phyloP scores from a whole-genome alignment of 2,888 invertebrate genomes.

The Xestoiulus laeticollis region DNA sequence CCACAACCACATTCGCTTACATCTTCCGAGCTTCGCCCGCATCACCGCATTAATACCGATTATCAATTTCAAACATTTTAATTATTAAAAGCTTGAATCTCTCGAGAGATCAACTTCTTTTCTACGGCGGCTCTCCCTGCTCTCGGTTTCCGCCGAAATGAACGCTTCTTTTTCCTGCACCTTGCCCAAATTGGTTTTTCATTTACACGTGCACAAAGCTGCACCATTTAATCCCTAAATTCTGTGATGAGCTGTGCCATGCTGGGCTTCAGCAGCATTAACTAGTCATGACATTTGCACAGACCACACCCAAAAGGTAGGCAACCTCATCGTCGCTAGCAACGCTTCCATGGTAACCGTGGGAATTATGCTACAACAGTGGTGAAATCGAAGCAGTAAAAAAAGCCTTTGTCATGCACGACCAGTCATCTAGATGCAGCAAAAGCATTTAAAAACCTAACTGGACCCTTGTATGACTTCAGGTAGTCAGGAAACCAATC shows the following conservation, averaged over 20 bases:
- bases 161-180: neutral
- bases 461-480: neutral
- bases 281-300: constrained; percentile 34
- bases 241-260: neutral
- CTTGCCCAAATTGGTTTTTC: constrained; percentile 8
- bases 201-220: neutral
- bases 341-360: neutral
- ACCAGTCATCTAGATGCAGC: neutral
- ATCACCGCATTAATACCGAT: neutral
- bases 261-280: constrained; percentile 33
- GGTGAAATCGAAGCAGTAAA: neutral
- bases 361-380: neutral
- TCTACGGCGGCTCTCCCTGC: neutral
- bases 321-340: constrained; percentile 1
- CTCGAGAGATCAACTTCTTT: neutral
- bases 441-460: neutral
- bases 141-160: neutral
- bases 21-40: neutral
- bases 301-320: constrained; percentile 33
- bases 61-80: neutral
- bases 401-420: neutral
- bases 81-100: neutral
- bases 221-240: constrained; percentile 16
- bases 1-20: neutral
- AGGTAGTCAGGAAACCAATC: neutral